Base-by-base conservation (phyloP, 1,140 invertebrate genomes). In the Nephotettix cincticeps region DNA sequence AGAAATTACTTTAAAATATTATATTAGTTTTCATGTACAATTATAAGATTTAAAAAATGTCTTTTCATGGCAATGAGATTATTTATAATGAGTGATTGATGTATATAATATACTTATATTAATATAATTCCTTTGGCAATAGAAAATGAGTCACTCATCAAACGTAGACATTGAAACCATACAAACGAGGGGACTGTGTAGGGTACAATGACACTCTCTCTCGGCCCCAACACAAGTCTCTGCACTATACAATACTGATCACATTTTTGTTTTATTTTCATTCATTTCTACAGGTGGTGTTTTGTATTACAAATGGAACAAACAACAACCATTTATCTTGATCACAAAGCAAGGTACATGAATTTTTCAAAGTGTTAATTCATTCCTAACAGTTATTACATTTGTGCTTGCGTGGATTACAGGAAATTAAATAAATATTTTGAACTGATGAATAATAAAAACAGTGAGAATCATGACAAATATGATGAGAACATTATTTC, bases 91-190 rank as follows among this genome's bases (percentile, higher is more conserved):
- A 61, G 56, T 61, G 56, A 61, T 61, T 14, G 27, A 56, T 69
- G 30, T 14, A 13, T 56, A 17, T 58, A 58, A 54, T 69, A 47
- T 30, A 23, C 14, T 69, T 29, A 54, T 56, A 23, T 47, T 68
- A 45, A 29, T 68, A 61, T 68, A 72, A 72, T 72, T 72, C 71
- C 71, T 72, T 72, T 72, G 71, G 71, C 71, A 72, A 72, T 72
- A 72, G 32, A 72, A 72, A 72, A 61, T 27, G 56, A 61, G 25
- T 61, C 56, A 29, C 21, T 61, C 56, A 29, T 27, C 25, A 27
- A 61, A 61, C n/a, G 21, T 21, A 61, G 56, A 61, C 27, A 61
- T 21, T 67, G 40, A 71, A 67, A 68, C 25, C 23, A 66, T 61
- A 61, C 23, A 47, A 56, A 67, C 32, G 1, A 68, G 65, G 40